These are phyloP conservation scores for Catharus ustulatus DNA, from an alignment of 2,797 vertebrate genomes.

Conservation along the genomic window DNA sequence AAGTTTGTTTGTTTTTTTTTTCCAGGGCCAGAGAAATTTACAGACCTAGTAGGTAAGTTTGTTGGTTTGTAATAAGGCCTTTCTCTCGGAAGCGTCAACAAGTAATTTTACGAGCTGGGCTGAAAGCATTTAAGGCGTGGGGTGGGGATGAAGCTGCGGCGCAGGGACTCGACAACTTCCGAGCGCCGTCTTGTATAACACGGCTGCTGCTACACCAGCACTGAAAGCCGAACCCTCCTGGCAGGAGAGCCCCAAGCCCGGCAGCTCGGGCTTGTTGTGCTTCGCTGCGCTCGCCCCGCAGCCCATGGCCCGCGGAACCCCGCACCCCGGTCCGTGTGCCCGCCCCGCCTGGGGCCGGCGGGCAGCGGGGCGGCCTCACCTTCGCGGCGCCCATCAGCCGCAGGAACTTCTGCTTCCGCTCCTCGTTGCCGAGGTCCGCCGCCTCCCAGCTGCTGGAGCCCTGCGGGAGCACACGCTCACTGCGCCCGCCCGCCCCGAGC, in stretches of 20 bases:
- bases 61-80: not conserved
- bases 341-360: not conserved
- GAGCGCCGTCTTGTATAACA: not conserved
- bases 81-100: not conserved
- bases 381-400: constrained; percentile 94
- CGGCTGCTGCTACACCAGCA: not conserved
- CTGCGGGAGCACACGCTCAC: constrained; percentile 73
- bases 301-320: not conserved
- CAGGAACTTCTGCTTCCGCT: constrained; percentile 94
- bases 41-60: not conserved
- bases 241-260: not conserved
- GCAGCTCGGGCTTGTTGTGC: rapidly evolving
- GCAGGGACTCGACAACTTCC: not conserved
- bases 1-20: not conserved
- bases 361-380: constrained; percentile 74
- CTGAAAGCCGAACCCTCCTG: not conserved
- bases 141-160: not conserved
- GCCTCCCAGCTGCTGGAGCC: constrained; percentile 87
- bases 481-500: not conserved
- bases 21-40: not conserved
- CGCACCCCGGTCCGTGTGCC: not conserved
- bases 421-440: constrained; percentile 90
- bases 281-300: not conserved
- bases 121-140: not conserved
- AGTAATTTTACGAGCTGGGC: not conserved